These are phyloP conservation scores for Thelaira solivaga DNA, from an alignment of 2,888 invertebrate species.

Conservation along the genomic window DNA sequence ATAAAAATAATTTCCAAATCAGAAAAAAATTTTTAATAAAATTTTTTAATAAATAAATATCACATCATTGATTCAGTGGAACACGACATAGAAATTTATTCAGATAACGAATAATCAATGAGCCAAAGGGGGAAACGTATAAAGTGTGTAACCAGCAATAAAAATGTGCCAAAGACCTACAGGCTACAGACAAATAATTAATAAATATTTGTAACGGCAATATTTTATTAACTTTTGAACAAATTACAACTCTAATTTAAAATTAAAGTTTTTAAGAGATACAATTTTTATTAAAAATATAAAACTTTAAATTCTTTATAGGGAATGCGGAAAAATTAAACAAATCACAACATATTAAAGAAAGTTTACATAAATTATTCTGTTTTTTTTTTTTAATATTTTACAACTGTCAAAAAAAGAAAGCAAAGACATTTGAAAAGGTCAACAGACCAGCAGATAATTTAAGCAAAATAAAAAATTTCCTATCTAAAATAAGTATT, in stretches of 20 bases:
- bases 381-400: no score
- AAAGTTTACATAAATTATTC: no score
- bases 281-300: no score
- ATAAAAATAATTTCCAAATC: no score
- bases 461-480: background rate
- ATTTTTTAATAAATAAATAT: slow-evolving; percentile 48
- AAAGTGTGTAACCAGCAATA: slow-evolving; percentile 1
- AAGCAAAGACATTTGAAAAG: slow-evolving; percentile 17
- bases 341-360: no score
- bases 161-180: background rate
- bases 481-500: background rate
- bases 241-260: no score
- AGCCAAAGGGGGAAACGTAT: slow-evolving; percentile 32
- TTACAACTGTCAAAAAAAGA: background rate
- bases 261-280: no score
- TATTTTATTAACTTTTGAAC: no score
- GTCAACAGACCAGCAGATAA: slow-evolving; percentile 33
- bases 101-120: slow-evolving; percentile 18
- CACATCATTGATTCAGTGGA: slow-evolving; percentile 33
- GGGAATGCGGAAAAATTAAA: no score
- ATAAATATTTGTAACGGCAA: no score
- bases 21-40: background rate
- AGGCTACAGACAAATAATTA: background rate
- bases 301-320: no score
- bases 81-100: slow-evolving; percentile 41